Evolutionary conservation across 2,113 vertebrate species (phyloP).

Genomic region (Epinephelus fuscoguttatus): DNA sequence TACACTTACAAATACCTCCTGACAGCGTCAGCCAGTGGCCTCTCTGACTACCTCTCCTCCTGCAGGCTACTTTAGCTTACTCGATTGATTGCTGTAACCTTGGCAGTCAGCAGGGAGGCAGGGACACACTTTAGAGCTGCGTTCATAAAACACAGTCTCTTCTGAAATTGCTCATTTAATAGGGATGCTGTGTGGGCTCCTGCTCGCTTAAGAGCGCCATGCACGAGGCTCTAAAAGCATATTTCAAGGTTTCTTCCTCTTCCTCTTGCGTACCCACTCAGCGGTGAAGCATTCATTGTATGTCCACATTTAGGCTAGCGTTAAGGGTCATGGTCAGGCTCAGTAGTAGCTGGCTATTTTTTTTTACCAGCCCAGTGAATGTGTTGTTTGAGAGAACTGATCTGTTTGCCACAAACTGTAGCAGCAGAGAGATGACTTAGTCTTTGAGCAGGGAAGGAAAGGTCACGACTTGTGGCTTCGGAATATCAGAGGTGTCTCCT

Average conservation of each 20-base stretch:
- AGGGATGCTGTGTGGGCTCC: constrained; percentile 26
- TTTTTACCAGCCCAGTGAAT: not conserved
- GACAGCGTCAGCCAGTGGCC: constrained; percentile 39
- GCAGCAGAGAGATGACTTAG: not conserved
- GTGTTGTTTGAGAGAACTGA: not conserved
- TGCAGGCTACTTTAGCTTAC: constrained; percentile 41
- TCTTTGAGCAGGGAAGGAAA: constrained; percentile 22
- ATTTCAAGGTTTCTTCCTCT: constrained; percentile 50
- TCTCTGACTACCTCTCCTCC: constrained; percentile 30
- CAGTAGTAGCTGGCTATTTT: not conserved
- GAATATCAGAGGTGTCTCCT: constrained; percentile 30
- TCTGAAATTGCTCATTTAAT: constrained; percentile 60
- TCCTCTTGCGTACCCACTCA: not conserved
- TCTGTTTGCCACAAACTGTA: not conserved
- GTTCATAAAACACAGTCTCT: constrained; percentile 56
- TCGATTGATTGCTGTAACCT: constrained; percentile 61
- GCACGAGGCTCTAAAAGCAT: constrained; percentile 26
- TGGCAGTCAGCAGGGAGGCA: constrained; percentile 50
- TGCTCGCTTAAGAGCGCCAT: constrained; percentile 21
- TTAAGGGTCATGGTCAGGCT: constrained; percentile 30
- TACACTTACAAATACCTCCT: constrained; percentile 8
- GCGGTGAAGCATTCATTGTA: constrained; percentile 21
- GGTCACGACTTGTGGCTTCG: constrained; percentile 33
- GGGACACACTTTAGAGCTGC: constrained; percentile 41
- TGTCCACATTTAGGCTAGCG: not conserved